These are phyloP conservation scores for Dicranocentrus wangi DNA, from an alignment of 2,888 invertebrate genomes.

Conservation along the genomic window DNA sequence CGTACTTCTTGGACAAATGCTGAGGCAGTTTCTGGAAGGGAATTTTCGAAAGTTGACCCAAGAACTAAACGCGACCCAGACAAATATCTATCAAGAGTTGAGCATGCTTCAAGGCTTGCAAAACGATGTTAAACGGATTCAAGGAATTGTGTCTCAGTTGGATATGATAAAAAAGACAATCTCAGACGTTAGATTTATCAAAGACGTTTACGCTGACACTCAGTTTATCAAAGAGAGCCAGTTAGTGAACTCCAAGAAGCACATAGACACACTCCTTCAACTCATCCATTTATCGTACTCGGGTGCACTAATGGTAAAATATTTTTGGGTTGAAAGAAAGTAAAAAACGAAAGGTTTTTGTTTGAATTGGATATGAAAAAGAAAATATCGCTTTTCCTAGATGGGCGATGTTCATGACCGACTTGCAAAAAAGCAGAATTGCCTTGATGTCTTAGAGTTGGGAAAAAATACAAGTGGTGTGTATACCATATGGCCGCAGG, in stretches of 20 bases:
- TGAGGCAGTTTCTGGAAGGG: slow-evolving; percentile 57
- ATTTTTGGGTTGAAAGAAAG: no score
- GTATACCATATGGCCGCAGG: slow-evolving; percentile 50
- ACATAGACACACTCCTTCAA: slow-evolving; percentile 48
- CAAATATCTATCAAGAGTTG: slow-evolving; percentile 55
- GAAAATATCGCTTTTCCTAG: slow-evolving; percentile 1
- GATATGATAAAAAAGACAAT: slow-evolving; percentile 39
- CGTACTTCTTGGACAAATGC: slow-evolving; percentile 59
- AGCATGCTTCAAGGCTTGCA: slow-evolving; percentile 56
- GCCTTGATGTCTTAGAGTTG: slow-evolving; percentile 38
- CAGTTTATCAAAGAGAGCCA: slow-evolving; percentile 61
- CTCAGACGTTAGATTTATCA: slow-evolving; percentile 46
- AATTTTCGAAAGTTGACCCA: slow-evolving; percentile 54
- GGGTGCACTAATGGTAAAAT: slow-evolving; percentile 47
- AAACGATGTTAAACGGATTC: slow-evolving; percentile 50
- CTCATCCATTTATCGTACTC: slow-evolving; percentile 52
- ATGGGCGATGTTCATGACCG: slow-evolving; percentile 56
- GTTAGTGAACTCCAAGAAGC: slow-evolving; percentile 36
- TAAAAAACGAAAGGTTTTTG: neutral
- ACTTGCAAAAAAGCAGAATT: slow-evolving; percentile 44
- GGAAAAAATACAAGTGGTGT: slow-evolving; percentile 53
- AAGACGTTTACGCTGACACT: slow-evolving; percentile 53
- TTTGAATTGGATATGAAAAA: neutral
- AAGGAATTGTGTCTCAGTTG: slow-evolving; percentile 39
- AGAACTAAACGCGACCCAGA: slow-evolving; percentile 53